A percentile compares a stretch with the other conserved stretches of the same genome.
These are phyloP conservation scores for Caenorhabditis drosophilae DNA, from an alignment of 2,888 invertebrate species.

Conservation along the genomic window DNA sequence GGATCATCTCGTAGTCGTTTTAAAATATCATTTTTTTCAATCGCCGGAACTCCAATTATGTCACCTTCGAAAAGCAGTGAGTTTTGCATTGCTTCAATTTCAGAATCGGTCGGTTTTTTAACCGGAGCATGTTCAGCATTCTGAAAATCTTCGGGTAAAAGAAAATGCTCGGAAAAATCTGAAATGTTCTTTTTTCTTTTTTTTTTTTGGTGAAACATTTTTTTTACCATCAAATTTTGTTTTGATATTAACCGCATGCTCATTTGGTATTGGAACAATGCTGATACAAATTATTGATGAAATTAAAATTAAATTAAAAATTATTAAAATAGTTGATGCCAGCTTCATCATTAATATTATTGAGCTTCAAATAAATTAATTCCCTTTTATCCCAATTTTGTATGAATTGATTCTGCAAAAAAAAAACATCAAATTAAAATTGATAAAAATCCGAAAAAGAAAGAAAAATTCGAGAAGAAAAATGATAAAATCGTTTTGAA, in stretches of 20 bases:
- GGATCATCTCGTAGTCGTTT: conserved; percentile 51
- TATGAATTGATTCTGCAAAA: too few species aligned
- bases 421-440: too few species aligned
- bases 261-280: conserved; percentile 45
- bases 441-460: too few species aligned
- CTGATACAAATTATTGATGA: conserved; percentile 5
- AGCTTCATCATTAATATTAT: too few species aligned
- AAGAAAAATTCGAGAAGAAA: too few species aligned
- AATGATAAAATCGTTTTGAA: too few species aligned
- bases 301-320: too few species aligned
- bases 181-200: conserved; percentile 5
- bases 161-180: conserved; percentile 62
- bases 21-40: conserved; percentile 31
- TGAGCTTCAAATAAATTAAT: too few species aligned
- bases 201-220: not conserved
- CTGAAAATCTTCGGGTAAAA: conserved; percentile 66
- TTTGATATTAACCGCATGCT: conserved; percentile 42
- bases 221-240: conserved; percentile 51
- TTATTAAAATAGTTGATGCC: too few species aligned
- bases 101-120: conserved; percentile 55
- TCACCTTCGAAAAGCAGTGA: conserved; percentile 74
- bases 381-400: too few species aligned
- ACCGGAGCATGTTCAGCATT: conserved; percentile 59
- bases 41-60: conserved; percentile 71
- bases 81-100: conserved; percentile 66